A percentile compares a stretch with the other conserved stretches of the same genome.
phyloP scores from a whole-genome alignment of 2,113 vertebrate species.

The Eidolon helvum region DNA sequence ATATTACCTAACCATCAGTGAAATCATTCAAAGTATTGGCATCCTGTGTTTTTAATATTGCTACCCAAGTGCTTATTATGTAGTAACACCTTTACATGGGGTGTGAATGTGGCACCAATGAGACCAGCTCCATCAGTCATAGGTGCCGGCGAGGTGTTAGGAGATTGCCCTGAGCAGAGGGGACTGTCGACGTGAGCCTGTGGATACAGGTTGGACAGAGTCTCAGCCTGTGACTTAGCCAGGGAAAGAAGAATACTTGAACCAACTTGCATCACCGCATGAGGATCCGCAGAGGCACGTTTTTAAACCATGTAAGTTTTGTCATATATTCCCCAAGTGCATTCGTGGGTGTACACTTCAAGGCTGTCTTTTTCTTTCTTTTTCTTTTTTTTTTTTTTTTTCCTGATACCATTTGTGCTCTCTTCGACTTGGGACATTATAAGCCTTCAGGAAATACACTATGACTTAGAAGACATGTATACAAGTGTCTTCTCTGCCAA shows the following conservation, averaged over 20 bases:
- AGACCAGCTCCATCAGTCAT: not conserved
- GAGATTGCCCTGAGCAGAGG: not conserved
- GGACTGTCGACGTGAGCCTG: not conserved
- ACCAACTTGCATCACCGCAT: not conserved
- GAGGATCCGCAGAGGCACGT: not conserved
- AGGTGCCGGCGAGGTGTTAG: not conserved
- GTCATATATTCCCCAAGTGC: not conserved
- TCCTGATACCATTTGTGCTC: not conserved
- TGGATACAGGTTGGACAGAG: not conserved
- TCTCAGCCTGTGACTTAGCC: not conserved
- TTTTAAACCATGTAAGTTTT: not conserved
- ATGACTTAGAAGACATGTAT: not conserved
- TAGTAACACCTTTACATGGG: not conserved
- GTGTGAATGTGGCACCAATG: not conserved
- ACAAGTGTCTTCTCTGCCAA: not conserved
- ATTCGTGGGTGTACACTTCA: not conserved
- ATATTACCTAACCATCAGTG: not conserved
- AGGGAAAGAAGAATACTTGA: not conserved
- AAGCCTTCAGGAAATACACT: not conserved
- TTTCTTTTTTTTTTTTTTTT: not conserved
- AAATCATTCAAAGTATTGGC: rapidly evolving
- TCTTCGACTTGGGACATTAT: not conserved
- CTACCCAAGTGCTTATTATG: not conserved
- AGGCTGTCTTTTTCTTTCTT: not conserved
- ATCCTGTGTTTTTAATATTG: not conserved